phyloP scores from a whole-genome alignment of 2,113 vertebrate species.

The Cyprinus carpio region DNA sequence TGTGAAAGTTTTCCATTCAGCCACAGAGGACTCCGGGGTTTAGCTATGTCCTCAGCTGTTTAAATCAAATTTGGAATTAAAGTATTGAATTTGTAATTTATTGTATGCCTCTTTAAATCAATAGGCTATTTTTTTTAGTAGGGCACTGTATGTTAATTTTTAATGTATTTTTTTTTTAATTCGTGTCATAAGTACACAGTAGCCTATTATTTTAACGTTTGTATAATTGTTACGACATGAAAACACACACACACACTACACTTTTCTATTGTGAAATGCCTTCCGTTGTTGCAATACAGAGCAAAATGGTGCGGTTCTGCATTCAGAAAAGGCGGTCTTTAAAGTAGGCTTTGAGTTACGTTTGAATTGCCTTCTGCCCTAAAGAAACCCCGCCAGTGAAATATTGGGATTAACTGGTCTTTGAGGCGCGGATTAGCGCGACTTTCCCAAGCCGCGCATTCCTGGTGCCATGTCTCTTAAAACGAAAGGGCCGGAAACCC shows the following conservation, averaged over 20 bases:
- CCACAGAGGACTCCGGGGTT: constrained; percentile 45
- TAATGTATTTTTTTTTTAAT: background rate
- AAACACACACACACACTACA: background rate
- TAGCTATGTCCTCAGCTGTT: constrained; percentile 46
- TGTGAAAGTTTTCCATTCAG: constrained; percentile 51
- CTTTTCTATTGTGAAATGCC: background rate
- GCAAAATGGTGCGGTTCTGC: background rate
- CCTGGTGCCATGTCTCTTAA: constrained; percentile 62
- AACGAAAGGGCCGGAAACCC: constrained; percentile 66
- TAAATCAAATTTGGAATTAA: constrained; percentile 1
- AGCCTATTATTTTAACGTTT: background rate
- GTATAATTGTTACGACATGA: background rate
- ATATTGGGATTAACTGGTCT: constrained; percentile 77
- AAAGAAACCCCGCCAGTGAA: constrained; percentile 70
- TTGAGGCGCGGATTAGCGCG: constrained; percentile 75
- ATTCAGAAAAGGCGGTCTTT: constrained; percentile 37
- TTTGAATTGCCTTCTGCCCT: constrained; percentile 67
- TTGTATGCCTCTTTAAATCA: background rate
- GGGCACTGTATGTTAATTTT: background rate
- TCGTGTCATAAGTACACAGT: background rate
- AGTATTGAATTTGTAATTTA: background rate
- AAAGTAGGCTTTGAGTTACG: constrained; percentile 58
- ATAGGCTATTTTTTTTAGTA: background rate
- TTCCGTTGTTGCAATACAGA: background rate
- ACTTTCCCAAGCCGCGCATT: constrained; percentile 66